Conservation (phyloP, 1,140 invertebrate species). For the Oryzaephilus surinamensis region DNA sequence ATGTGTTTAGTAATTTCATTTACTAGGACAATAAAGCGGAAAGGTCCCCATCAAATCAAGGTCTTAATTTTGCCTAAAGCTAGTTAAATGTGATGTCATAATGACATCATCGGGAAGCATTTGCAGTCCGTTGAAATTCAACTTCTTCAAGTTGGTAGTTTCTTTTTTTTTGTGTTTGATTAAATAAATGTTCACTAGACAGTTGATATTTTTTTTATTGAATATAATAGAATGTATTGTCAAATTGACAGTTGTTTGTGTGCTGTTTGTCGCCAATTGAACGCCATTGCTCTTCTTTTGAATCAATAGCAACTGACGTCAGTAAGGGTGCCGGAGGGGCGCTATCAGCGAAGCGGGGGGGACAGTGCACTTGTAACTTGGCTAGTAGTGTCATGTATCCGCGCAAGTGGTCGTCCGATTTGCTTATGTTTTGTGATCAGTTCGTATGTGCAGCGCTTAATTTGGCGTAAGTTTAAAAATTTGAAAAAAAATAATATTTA, state of each 20-base stretch:
- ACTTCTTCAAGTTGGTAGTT: too few relatives aligned
- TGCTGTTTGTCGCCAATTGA: conserved; percentile 21
- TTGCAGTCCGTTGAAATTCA: too few relatives aligned
- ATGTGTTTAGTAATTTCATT: neutral
- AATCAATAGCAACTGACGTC: conserved; percentile 36
- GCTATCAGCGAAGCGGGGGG: conserved; percentile 29
- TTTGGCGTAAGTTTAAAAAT: conserved; percentile 26
- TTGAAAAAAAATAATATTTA: conserved; percentile 14
- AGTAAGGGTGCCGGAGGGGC: conserved; percentile 28
- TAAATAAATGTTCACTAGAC: too few relatives aligned
- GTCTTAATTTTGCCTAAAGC: conserved; percentile 30
- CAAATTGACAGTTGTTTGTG: conserved; percentile 1
- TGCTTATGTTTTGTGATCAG: conserved; percentile 32
- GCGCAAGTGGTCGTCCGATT: conserved; percentile 33
- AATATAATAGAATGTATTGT: too few relatives aligned
- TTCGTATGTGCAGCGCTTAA: conserved; percentile 22
- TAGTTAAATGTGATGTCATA: conserved; percentile 33
- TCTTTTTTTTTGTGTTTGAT: too few relatives aligned
- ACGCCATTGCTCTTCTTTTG: conserved; percentile 30
- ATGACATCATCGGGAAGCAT: conserved; percentile 36
- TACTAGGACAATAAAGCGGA: conserved; percentile 8
- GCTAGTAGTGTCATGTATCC: conserved; percentile 37
- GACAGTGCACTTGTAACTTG: conserved; percentile 36
- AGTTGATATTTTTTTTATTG: too few relatives aligned
- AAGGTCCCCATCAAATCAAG: conserved; percentile 28